phyloP scores from a whole-genome alignment of 2,888 invertebrate genomes.

The Idaea dimidiata region DNA sequence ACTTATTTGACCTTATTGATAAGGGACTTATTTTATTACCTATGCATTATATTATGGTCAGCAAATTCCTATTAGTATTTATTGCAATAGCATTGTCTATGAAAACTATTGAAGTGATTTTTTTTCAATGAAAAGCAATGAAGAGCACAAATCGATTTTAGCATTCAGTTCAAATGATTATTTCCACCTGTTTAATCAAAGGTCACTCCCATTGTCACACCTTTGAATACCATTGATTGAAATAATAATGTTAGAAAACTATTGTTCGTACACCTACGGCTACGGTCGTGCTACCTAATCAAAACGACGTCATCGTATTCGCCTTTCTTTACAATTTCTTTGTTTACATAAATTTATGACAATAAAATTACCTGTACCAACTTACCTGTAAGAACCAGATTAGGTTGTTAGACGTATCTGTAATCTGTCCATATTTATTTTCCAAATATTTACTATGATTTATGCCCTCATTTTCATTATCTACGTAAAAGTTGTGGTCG shows the following conservation, averaged over 20 bases:
- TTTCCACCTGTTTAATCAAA: conserved; percentile 6
- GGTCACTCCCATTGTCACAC: background rate
- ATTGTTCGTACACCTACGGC: background rate
- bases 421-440: conserved; percentile 70
- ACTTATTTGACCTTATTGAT: no score
- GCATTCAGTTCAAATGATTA: background rate
- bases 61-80: background rate
- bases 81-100: background rate
- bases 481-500: conserved; percentile 70
- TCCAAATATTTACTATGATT: conserved; percentile 58
- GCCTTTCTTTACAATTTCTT: conserved; percentile 7
- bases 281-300: conserved; percentile 13
- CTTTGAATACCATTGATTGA: background rate
- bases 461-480: conserved; percentile 51
- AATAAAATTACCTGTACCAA: conserved; percentile 17
- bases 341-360: conserved; percentile 11
- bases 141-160: background rate
- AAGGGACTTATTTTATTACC: no score
- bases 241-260: background rate
- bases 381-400: conserved; percentile 90
- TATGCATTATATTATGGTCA: no score
- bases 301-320: conserved; percentile 26
- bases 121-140: background rate
- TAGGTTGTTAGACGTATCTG: conserved; percentile 80
- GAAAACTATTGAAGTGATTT: background rate